Conservation (phyloP, 2,797 vertebrate species). For the Onychomys leucogaster region DNA sequence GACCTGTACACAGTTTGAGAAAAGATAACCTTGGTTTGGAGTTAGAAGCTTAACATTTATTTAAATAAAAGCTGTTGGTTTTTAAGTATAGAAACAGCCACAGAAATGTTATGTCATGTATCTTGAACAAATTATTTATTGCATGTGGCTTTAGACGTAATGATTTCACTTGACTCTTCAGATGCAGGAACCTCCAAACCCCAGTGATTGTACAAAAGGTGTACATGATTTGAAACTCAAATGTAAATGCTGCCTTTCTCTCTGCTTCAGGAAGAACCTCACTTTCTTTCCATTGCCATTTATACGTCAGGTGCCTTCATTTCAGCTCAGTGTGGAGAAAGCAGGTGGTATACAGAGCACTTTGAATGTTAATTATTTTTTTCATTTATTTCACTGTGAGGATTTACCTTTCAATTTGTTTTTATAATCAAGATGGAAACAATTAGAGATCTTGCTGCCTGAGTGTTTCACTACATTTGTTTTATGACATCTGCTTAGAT, state of each 20-base stretch:
- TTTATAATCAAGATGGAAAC: conserved; percentile 84
- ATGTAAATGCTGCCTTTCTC: conserved; percentile 61
- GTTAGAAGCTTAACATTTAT: background rate
- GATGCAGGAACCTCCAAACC: background rate
- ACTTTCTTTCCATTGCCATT: conserved; percentile 81
- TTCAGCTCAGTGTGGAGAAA: conserved; percentile 74
- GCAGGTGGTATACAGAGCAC: conserved; percentile 78
- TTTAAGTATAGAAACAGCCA: background rate
- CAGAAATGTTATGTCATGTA: background rate
- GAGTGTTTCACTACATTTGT: conserved; percentile 81
- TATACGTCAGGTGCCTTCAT: conserved; percentile 68
- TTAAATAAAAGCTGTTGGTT: background rate
- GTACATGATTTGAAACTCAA: conserved; percentile 71
- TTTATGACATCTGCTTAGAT: conserved; percentile 82
- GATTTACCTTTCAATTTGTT: conserved; percentile 73
- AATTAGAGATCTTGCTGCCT: conserved; percentile 74
- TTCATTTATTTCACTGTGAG: conserved; percentile 80
- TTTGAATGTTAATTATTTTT: conserved; percentile 88
- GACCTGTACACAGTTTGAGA: background rate
- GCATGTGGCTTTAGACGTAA: conserved; percentile 18
- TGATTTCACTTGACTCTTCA: conserved; percentile 30
- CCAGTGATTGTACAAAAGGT: background rate
- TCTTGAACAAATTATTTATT: conserved; percentile 2
- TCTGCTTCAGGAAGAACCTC: conserved; percentile 65
- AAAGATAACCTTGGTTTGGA: background rate